Base-by-base conservation (phyloP, 2,797 vertebrate species). In the Tarsius wallacei region DNA sequence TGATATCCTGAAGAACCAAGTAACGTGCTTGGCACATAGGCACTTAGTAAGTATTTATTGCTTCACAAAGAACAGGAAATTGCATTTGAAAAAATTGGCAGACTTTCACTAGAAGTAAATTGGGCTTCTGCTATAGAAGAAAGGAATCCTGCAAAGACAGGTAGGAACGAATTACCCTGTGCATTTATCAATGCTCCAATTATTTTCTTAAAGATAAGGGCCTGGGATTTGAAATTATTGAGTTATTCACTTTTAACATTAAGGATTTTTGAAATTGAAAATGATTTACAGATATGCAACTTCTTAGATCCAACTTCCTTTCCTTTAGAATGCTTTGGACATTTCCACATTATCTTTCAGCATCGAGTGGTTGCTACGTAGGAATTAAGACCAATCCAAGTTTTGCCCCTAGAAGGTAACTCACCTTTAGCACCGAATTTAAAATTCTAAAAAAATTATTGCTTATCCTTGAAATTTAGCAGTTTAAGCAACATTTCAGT, bases 91-190 rank as follows among this genome's bases (percentile, higher is more conserved):
- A 87, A 82, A 71, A 33, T 33, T 2, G 78, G 42, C 22, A 71
- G 17, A 81, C 82, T 86, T 93, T 90, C 51, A 63, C 28, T 82
- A 66, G 49, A 59, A 89, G 76, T 7, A 70, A 78, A 93, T 73
- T 53, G 31, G 12, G 26, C 57, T 8, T 70, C 33, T 36, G 28
- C 26, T 14, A 22, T 70, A 36, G 31, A 84, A 19, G 24, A 78
- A n/a, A 24, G 10, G 47, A 47, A 53, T 33, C 26, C 14, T 55
- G 12, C 4, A 66, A 71, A 92, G 22, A 36, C 12, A 66, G 5
- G 4, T 33, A 89, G n/a, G 49, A 86, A 71, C 13, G 61, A 71
- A 86, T 86, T 70, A 57, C n/a, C 24, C 24, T 28, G 21, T 36
- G 24, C 28, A 24, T 71, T 26, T 28, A 70, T 71, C 22, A 57